Conservation (phyloP, 2,113 vertebrate species). For the Chionodraco myersi region DNA sequence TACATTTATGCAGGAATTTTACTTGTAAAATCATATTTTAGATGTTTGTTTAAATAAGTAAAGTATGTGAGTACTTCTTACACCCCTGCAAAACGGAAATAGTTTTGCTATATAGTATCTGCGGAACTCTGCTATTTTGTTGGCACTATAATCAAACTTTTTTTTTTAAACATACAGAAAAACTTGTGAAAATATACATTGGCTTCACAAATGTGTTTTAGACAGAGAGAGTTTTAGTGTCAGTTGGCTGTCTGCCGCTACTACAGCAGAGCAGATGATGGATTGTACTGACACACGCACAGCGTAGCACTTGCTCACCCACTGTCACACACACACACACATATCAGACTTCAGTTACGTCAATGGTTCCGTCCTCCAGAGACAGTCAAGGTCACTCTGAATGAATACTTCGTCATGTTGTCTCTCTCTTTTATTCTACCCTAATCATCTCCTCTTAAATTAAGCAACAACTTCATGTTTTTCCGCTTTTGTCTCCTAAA, state of each 20-base stretch:
- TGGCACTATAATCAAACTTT: not conserved
- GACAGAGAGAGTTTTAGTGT: not conserved
- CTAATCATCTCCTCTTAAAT: not conserved
- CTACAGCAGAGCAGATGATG: constrained; percentile 53
- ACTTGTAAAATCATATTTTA: too few relatives aligned
- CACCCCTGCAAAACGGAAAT: too few relatives aligned
- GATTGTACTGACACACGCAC: constrained; percentile 11
- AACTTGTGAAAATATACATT: not conserved
- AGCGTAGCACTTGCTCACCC: not conserved
- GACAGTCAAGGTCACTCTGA: constrained; percentile 52
- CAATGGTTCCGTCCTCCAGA: constrained; percentile 8
- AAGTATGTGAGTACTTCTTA: not conserved
- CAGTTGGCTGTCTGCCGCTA: constrained; percentile 15
- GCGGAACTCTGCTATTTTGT: not conserved
- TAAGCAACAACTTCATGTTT: not conserved
- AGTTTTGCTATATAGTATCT: too few relatives aligned
- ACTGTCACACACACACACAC: constrained; percentile 3
- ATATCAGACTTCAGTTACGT: not conserved
- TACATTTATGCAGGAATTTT: not conserved
- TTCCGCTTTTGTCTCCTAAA: not conserved
- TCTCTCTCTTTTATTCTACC: not conserved
- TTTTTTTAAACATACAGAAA: not conserved
- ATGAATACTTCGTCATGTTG: not conserved
- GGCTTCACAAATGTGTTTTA: not conserved
- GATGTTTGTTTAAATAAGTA: not conserved